Base-by-base conservation (phyloP, 2,888 invertebrate genomes). In the Drosophila pegasa region DNA sequence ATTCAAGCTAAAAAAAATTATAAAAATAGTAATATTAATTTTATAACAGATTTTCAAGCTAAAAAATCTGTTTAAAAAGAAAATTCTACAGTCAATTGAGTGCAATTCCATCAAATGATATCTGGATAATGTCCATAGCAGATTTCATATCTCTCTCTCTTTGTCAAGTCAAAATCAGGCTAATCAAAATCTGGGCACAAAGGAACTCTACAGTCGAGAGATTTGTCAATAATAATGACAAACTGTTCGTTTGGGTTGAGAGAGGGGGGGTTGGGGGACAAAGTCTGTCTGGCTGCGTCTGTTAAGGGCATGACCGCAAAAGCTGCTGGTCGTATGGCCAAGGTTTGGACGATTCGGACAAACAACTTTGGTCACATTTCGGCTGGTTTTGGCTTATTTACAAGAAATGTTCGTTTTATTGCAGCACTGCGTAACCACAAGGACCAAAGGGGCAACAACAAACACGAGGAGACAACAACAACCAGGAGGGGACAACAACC, bases 351-450 rank as follows among this genome's bases (percentile, higher is more conserved):
- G 41, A 51, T 55, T 27, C 40, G 14, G 10, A 20, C 75, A 74
- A 55, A 75, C 59, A 52, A 57, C 55, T 63, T 60, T 58, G 75
- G 54, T 61, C 57, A 64, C 45, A 75, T 78, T 68, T 69, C 48
- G 60, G 25, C 61, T 58, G 59, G 61, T 48, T 48, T 69, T 58
- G 68, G 65, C 67, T 86, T 88, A 87, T 87, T 85, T 82, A 76
- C 69, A 76, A 67, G 72, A 61, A 78, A 75, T 78, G 50, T 52
- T 61, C 72, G 54, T 82, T 77, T 73, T 69, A 71, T 88, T 89
- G 71, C 80, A 88, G 84, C 69, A 41, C 69, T 70, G 63, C 75
- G 65, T 75, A 87, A 70, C 88, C 88, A 50, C 86, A 88, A 47
- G 57, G 55, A 52, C 59, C 40, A 47, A 61, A 37, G 56, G 37